phyloP scores from a whole-genome alignment of 2,113 vertebrate genomes.

The Hippocampus guttulatus region DNA sequence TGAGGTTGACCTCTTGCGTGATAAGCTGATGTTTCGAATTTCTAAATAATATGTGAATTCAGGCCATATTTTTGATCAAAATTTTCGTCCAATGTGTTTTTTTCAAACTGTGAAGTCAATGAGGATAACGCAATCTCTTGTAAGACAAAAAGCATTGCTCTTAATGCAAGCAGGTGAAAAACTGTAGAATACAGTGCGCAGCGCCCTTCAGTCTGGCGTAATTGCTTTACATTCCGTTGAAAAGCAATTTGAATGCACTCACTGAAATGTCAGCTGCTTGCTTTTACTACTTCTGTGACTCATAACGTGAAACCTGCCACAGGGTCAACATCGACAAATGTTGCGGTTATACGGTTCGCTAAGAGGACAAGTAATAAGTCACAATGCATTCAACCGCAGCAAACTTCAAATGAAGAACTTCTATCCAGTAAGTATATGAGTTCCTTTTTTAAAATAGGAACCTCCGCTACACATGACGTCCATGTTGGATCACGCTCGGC shows the following conservation, averaged over 20 bases:
- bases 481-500: background rate
- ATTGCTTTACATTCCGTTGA: background rate
- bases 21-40: background rate
- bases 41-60: conserved; percentile 9
- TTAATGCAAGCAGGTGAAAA: background rate
- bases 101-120: background rate
- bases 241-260: no score
- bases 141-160: background rate
- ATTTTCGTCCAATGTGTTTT: background rate
- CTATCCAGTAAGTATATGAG: background rate
- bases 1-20: background rate
- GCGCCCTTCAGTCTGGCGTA: background rate
- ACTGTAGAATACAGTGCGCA: background rate
- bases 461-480: background rate
- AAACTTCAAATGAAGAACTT: conserved; percentile 6
- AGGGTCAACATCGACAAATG: conserved; percentile 24
- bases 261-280: background rate
- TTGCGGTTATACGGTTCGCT: conserved; percentile 25
- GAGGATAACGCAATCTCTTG: background rate
- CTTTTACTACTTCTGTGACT: background rate
- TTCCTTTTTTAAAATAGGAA: background rate
- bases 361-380: conserved; percentile 35
- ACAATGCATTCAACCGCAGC: conserved; percentile 37
- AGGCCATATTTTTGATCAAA: background rate
- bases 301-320: conserved; percentile 27